Percentiles rank a stretch among this genome's conserved stretches.
phyloP scores from a whole-genome alignment of 2,888 invertebrate genomes.

The Lasioglossum vierecki region DNA sequence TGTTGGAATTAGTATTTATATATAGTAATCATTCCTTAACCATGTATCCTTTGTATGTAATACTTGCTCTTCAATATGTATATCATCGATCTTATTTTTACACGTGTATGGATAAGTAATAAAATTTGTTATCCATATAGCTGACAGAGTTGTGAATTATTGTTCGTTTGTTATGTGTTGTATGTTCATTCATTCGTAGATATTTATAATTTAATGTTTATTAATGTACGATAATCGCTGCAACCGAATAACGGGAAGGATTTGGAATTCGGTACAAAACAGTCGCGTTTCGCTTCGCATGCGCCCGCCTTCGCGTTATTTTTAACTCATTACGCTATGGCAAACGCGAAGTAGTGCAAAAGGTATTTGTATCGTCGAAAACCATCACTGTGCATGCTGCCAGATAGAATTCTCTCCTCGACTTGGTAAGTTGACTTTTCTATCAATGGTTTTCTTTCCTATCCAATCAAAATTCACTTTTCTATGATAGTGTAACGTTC shows the following conservation, averaged over 20 bases:
- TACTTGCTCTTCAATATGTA: conserved; percentile 66
- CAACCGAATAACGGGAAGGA: background rate
- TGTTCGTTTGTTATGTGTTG: too few species aligned
- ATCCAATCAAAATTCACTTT: too few species aligned
- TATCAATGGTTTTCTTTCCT: too few species aligned
- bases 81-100: conserved; percentile 71
- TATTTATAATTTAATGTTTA: background rate
- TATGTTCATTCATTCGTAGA: background rate
- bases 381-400: conserved; percentile 24
- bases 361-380: conserved; percentile 37
- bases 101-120: conserved; percentile 69
- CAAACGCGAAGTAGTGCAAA: conserved; percentile 52
- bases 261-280: conserved; percentile 31
- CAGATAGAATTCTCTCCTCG: conserved; percentile 23
- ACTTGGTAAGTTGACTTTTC: conserved; percentile 47
- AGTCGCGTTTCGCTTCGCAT: conserved; percentile 42
- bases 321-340: conserved; percentile 62
- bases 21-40: conserved; percentile 58
- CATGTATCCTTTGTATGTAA: conserved; percentile 65
- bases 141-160: conserved; percentile 10
- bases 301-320: conserved; percentile 59
- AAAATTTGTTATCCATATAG: conserved; percentile 68
- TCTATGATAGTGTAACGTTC: background rate
- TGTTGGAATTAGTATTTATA: conserved; percentile 64
- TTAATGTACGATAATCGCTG: background rate